Conservation (phyloP, 2,888 invertebrate genomes). For the Morpho helenor region DNA sequence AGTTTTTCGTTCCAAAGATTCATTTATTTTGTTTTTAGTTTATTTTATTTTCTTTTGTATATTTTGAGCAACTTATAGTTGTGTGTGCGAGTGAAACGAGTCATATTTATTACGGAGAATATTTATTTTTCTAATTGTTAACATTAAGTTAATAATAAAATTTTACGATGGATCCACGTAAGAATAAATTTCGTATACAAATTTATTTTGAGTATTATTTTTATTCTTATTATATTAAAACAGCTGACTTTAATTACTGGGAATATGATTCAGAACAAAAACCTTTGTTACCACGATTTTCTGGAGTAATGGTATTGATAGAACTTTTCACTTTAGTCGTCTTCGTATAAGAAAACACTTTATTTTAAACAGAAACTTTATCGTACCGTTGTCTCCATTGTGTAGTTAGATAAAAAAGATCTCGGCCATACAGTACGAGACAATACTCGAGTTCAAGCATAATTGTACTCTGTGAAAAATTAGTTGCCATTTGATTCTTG, state of each 20-base stretch:
- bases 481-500: constrained; percentile 3
- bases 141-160: constrained; percentile 23
- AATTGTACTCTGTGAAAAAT: constrained; percentile 19
- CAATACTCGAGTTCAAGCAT: constrained; percentile 16
- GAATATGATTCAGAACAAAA: no score
- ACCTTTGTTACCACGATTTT: not conserved
- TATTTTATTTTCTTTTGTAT: constrained; percentile 36
- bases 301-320: not conserved
- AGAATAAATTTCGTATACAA: constrained; percentile 32
- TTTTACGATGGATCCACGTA: constrained; percentile 55
- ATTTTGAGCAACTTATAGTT: constrained; percentile 33
- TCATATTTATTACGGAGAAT: constrained; percentile 37
- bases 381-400: constrained; percentile 19
- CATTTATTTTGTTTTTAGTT: constrained; percentile 39
- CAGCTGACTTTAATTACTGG: no score
- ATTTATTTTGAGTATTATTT: constrained; percentile 6
- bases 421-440: constrained; percentile 10
- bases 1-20: constrained; percentile 69
- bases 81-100: constrained; percentile 52
- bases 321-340: not conserved
- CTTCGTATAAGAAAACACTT: constrained; percentile 1
- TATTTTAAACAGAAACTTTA: not conserved
- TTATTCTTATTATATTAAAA: not conserved
- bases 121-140: constrained; percentile 42
- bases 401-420: constrained; percentile 11